Percentiles rank a stretch among this genome's conserved stretches.
These are phyloP conservation scores for Arge pagana DNA, from an alignment of 2,888 invertebrate genomes.

Conservation along the genomic window DNA sequence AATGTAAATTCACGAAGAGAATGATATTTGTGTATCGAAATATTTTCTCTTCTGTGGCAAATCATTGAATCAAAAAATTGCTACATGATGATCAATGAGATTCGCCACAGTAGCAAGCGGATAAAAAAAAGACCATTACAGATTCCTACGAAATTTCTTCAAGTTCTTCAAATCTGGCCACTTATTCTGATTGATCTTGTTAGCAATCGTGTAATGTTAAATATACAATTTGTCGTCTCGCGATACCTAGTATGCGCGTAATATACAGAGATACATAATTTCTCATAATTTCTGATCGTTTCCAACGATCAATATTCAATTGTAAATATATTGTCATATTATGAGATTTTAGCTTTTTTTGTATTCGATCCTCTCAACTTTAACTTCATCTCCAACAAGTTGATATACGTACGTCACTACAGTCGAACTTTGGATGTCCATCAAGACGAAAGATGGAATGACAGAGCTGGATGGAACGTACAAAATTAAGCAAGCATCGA, in stretches of 20 bases:
- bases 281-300: conserved; percentile 13
- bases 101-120: no score
- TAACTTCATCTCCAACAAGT: conserved; percentile 96
- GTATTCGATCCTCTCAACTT: conserved; percentile 97
- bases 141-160: no score
- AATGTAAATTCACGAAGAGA: no score
- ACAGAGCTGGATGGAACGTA: conserved; percentile 69
- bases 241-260: conserved; percentile 9
- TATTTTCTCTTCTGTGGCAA: no score
- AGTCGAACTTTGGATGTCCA: conserved; percentile 98
- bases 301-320: conserved; percentile 1
- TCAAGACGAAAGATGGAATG: conserved; percentile 95
- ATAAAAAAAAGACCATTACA: no score
- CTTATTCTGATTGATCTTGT: no score
- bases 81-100: no score
- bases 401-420: conserved; percentile 99
- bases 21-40: no score
- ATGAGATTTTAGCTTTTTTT: conserved; percentile 74
- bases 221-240: conserved; percentile 10
- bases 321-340: background rate
- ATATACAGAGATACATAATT: no score
- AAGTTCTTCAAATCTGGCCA: no score
- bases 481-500: background rate
- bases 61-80: no score
- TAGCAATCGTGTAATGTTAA: no score